phyloP scores from a whole-genome alignment of 1,140 invertebrate genomes.

The Asobara japonica region DNA sequence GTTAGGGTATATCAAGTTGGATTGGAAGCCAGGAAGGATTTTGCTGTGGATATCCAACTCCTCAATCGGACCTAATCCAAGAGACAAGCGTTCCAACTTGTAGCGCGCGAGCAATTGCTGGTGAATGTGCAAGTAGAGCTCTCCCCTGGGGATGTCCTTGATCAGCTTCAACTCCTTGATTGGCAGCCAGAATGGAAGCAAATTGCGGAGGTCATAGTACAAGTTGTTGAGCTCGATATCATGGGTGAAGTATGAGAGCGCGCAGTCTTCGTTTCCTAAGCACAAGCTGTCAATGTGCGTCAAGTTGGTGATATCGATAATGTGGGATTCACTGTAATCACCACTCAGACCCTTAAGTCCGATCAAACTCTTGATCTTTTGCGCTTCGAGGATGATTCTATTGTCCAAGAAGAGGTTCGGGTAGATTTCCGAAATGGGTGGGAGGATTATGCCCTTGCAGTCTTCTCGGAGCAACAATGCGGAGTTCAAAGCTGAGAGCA shows the following conservation, averaged over 20 bases:
- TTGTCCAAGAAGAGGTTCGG: constrained; percentile 72
- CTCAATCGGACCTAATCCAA: constrained; percentile 70
- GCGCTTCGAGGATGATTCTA: constrained; percentile 68
- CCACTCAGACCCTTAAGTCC: too few species aligned
- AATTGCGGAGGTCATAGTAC: constrained; percentile 75
- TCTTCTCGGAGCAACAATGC: constrained; percentile 72
- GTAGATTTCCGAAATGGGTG: constrained; percentile 75
- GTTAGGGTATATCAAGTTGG: constrained; percentile 73
- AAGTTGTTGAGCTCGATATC: constrained; percentile 76
- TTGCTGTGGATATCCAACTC: constrained; percentile 69
- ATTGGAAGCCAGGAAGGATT: constrained; percentile 72
- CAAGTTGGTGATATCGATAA: constrained; percentile 58
- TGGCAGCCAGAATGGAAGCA: constrained; percentile 74
- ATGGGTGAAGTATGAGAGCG: constrained; percentile 78
- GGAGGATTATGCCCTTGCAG: constrained; percentile 70
- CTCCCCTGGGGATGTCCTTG: constrained; percentile 70
- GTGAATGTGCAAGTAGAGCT: constrained; percentile 70
- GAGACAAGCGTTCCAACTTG: constrained; percentile 73
- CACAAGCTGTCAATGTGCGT: constrained; percentile 44
- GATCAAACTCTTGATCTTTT: constrained; percentile 69
- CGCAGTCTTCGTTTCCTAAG: constrained; percentile 68
- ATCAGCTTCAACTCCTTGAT: constrained; percentile 66
- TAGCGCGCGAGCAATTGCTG: constrained; percentile 74
- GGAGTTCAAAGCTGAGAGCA: constrained; percentile 70
- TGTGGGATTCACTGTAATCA: constrained; percentile 48